Percentiles rank a stretch among this genome's conserved stretches.
Conservation (phyloP, 2,888 invertebrate species). For the Elegia similella region DNA sequence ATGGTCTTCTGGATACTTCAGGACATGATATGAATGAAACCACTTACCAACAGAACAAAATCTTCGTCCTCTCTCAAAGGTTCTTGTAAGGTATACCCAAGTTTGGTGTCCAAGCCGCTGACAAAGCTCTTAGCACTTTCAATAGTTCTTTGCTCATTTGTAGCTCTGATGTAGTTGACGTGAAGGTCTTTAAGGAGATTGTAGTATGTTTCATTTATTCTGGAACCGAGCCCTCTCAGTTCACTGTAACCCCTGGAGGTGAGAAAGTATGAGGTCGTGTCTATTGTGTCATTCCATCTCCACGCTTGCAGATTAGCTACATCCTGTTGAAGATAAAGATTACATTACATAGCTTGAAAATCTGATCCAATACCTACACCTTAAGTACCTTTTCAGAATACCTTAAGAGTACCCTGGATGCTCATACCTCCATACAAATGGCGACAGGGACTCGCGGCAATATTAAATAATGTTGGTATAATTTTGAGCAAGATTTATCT, state of each 20-base stretch:
- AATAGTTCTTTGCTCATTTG: slow-evolving; percentile 72
- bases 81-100: slow-evolving; percentile 11
- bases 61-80: slow-evolving; percentile 14
- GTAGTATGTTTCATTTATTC: slow-evolving; percentile 20
- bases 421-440: too few relatives aligned
- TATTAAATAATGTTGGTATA: too few relatives aligned
- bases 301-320: slow-evolving; percentile 21
- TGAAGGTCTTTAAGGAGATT: slow-evolving; percentile 16
- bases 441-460: too few relatives aligned
- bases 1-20: neutral
- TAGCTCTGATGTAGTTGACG: slow-evolving; percentile 31
- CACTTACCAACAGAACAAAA: slow-evolving; percentile 21
- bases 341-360: too few relatives aligned
- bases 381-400: too few relatives aligned
- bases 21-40: neutral
- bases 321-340: slow-evolving; percentile 15
- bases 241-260: slow-evolving; percentile 19
- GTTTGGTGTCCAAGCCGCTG: slow-evolving; percentile 14
- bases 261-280: slow-evolving; percentile 1
- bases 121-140: slow-evolving; percentile 71
- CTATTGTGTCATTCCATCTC: slow-evolving; percentile 16
- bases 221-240: slow-evolving; percentile 17
- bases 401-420: too few relatives aligned
- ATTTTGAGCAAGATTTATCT: too few relatives aligned
- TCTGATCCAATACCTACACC: too few relatives aligned